Percentiles rank a stretch among this genome's conserved stretches.
Conservation (phyloP, 2,888 invertebrate species). For the Nephrocerus scutellatus region DNA sequence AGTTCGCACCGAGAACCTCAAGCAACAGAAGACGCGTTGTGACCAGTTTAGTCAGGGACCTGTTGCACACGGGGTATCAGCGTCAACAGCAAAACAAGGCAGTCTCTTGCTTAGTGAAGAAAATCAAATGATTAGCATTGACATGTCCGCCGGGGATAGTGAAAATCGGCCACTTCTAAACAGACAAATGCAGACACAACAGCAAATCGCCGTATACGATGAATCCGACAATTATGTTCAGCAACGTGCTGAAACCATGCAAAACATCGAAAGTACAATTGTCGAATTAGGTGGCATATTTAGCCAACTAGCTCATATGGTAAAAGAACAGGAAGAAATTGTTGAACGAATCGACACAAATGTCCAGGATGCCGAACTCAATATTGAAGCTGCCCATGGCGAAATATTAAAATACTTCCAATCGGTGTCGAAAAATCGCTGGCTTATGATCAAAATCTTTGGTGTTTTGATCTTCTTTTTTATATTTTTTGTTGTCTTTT, state of each 20-base stretch:
- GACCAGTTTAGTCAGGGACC: conserved; percentile 70
- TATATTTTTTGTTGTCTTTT: conserved; percentile 95
- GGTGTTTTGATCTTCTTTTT: conserved; percentile 98
- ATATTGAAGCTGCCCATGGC: conserved; percentile 95
- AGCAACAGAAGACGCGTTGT: conserved; percentile 86
- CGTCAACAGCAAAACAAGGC: conserved; percentile 52
- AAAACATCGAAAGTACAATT: conserved; percentile 97
- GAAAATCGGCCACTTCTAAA: conserved; percentile 43
- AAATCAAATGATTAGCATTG: conserved; percentile 75
- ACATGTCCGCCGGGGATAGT: conserved; percentile 62
- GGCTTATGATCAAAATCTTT: conserved; percentile 99
- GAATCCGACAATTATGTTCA: conserved; percentile 86
- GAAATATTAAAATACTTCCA: conserved; percentile 98
- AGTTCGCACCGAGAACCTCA: conserved; percentile 94
- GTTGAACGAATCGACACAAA: conserved; percentile 96
- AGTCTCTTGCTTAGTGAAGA: conserved; percentile 49
- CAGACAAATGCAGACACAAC: conserved; percentile 46
- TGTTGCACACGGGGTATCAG: conserved; percentile 51
- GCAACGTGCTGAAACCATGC: conserved; percentile 95
- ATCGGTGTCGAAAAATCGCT: conserved; percentile 92
- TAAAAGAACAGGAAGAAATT: conserved; percentile 78
- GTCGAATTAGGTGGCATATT: conserved; percentile 99
- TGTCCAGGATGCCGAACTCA: conserved; percentile 89
- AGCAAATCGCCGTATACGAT: conserved; percentile 71
- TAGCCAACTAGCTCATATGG: conserved; percentile 92